A percentile compares a stretch with the other conserved stretches of the same genome.
These are phyloP conservation scores for Pollenia amentaria DNA, from an alignment of 2,888 invertebrate species.

Conservation along the genomic window DNA sequence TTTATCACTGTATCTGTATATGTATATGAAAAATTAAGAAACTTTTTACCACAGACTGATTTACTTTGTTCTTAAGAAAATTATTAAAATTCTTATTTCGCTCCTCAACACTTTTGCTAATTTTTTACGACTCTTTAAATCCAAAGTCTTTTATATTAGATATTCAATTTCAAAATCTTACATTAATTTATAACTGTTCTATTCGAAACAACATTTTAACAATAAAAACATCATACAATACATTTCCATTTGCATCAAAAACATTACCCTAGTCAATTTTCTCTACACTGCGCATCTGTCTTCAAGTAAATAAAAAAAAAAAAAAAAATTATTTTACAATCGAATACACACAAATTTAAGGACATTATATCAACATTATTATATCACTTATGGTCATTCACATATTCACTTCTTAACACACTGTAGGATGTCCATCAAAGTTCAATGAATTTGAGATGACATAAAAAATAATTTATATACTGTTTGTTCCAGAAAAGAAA, in stretches of 20 bases:
- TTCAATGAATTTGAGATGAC: conserved; percentile 66
- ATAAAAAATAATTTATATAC: conserved; percentile 12
- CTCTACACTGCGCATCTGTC: background rate
- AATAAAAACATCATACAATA: background rate
- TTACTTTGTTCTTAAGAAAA: too few relatives aligned
- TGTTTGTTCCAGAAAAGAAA: background rate
- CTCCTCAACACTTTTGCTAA: too few relatives aligned
- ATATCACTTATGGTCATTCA: conserved; percentile 33
- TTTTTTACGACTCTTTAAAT: too few relatives aligned
- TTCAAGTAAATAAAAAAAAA: background rate
- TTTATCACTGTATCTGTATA: too few relatives aligned
- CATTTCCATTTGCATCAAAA: background rate
- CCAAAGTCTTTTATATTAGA: too few relatives aligned
- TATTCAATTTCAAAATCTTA: too few relatives aligned
- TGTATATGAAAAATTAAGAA: too few relatives aligned
- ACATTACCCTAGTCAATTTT: background rate
- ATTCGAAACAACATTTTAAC: background rate
- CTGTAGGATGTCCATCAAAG: conserved; percentile 67
- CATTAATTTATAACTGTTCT: background rate
- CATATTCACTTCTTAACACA: conserved; percentile 44
- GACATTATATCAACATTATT: conserved; percentile 15
- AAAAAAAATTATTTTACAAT: conserved; percentile 11
- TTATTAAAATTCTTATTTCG: too few relatives aligned
- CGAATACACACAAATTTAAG: conserved; percentile 33
- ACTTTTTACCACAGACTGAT: too few relatives aligned